phyloP scores from a whole-genome alignment of 2,113 vertebrate species.

The Neogale vison region DNA sequence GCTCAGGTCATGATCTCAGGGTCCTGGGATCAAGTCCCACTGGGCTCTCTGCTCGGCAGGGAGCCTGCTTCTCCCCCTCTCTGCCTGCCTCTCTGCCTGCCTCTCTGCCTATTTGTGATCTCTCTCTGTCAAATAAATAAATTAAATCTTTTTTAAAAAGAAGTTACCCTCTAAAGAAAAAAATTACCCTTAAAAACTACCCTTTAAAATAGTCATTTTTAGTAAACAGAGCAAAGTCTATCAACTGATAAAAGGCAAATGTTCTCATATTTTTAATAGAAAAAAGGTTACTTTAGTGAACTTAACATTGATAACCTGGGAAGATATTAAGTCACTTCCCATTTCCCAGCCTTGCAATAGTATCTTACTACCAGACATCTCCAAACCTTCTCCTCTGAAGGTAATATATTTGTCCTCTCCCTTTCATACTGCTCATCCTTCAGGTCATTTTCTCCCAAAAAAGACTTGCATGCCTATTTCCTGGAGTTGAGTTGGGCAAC shows the following conservation, averaged over 20 bases:
- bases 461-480: background rate
- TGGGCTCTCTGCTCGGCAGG: too few relatives aligned
- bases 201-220: conserved; percentile 21
- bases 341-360: background rate
- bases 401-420: background rate
- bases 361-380: background rate
- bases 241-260: background rate
- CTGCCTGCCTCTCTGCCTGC: too few relatives aligned
- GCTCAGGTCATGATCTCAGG: too few relatives aligned
- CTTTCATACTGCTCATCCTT: background rate
- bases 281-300: background rate
- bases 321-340: conserved; percentile 23
- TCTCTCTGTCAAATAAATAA: too few relatives aligned
- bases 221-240: conserved; percentile 12
- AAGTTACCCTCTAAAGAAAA: background rate
- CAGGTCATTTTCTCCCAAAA: background rate
- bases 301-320: background rate
- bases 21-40: too few relatives aligned
- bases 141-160: too few relatives aligned
- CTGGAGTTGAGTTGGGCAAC: background rate
- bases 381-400: background rate
- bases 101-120: too few relatives aligned
- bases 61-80: too few relatives aligned
- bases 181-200: background rate
- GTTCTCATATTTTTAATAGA: background rate